phyloP scores from a whole-genome alignment of 35 echinoderm and acorn worm species.

The Apostichopus parvimensis region DNA sequence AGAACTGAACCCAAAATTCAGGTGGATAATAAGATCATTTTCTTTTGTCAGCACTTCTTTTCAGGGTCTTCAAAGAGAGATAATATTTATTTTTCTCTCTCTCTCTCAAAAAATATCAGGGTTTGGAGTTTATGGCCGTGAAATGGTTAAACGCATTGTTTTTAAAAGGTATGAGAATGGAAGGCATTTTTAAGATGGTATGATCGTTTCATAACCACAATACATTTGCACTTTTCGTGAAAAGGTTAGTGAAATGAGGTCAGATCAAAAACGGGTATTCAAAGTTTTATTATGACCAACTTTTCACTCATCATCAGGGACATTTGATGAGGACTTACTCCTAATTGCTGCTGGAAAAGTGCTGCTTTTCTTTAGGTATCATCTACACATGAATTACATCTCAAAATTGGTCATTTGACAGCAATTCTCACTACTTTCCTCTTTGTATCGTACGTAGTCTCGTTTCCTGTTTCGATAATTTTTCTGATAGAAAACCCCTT shows the following conservation, averaged over 20 bases:
- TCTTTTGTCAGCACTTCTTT: not conserved
- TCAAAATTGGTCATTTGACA: slow-evolving; percentile 4
- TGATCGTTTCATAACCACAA: not conserved
- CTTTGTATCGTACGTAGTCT: not conserved
- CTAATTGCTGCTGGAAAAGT: not conserved
- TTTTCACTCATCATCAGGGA: slow-evolving; percentile 3
- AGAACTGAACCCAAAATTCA: not conserved
- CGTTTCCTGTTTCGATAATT: not conserved
- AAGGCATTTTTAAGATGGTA: not conserved
- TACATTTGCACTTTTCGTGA: not conserved
- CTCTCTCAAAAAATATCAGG: not conserved
- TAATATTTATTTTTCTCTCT: not conserved
- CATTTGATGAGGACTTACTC: not conserved
- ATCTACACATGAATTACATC: not conserved
- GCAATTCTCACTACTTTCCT: not conserved
- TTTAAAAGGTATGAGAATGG: not conserved
- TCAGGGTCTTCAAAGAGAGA: not conserved
- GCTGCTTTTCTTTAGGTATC: not conserved
- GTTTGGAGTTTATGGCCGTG: not conserved
- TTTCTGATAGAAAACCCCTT: not conserved
- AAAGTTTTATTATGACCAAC: not conserved
- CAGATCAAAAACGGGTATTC: slow-evolving; percentile 3
- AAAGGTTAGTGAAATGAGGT: not conserved
- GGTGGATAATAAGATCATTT: not conserved
- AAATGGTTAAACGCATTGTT: not conserved